Evolutionary conservation across 2,888 invertebrate species (phyloP).

Genomic region (Seladonia tumulorum): DNA sequence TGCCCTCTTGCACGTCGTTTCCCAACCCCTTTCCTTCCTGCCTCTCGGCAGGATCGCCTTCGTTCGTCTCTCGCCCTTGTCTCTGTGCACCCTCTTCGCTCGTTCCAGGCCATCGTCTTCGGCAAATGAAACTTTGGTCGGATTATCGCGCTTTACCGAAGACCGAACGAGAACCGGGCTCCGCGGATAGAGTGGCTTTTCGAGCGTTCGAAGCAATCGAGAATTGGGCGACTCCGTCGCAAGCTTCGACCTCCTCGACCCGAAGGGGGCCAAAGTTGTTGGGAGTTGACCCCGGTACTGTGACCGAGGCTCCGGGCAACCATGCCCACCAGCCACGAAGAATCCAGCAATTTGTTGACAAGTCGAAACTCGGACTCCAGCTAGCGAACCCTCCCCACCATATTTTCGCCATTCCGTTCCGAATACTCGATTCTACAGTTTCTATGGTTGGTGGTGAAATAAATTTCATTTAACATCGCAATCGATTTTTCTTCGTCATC

Average conservation of each 20-base stretch:
- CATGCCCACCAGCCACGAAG: conserved; percentile 16
- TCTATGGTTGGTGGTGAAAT: neutral
- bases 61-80: neutral
- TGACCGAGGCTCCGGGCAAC: conserved; percentile 29
- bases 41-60: neutral
- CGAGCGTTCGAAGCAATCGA: conserved; percentile 45
- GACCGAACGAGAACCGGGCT: conserved; percentile 23
- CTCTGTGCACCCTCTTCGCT: neutral
- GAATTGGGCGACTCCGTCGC: conserved; percentile 47
- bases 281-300: conserved; percentile 32
- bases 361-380: conserved; percentile 17
- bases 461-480: neutral
- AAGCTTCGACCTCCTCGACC: conserved; percentile 26
- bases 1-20: neutral
- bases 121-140: conserved; percentile 64
- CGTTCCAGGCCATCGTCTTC: conserved; percentile 40
- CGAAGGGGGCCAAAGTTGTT: conserved; percentile 47
- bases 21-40: neutral
- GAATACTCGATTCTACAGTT: neutral
- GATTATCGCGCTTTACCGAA: conserved; percentile 65
- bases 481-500: neutral
- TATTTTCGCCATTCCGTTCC: neutral
- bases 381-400: neutral
- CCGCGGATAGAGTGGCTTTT: conserved; percentile 28
- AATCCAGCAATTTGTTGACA: conserved; percentile 30